Conservation (phyloP, 2,888 invertebrate genomes). For the Hydropsyche betteni region DNA sequence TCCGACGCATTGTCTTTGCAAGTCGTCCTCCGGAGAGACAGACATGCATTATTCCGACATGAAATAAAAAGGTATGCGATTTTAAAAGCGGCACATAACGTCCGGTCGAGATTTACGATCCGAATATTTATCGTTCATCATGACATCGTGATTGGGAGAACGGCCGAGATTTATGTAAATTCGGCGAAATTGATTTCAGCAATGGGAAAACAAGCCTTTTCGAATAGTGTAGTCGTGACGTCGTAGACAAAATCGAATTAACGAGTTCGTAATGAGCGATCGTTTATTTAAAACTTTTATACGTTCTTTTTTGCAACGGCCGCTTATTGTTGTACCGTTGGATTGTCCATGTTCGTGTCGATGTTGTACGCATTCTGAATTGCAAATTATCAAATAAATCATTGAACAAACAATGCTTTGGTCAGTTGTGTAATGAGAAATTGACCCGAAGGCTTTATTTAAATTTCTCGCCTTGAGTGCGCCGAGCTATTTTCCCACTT, state of each 20-base stretch:
- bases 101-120: not conserved
- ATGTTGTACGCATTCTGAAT: constrained; percentile 5
- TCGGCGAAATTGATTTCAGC: too few relatives aligned
- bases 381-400: constrained; percentile 16
- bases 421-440: constrained; percentile 11
- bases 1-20: not conserved
- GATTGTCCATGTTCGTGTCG: too few relatives aligned
- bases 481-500: not conserved
- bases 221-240: too few relatives aligned
- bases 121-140: too few relatives aligned
- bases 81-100: constrained; percentile 15
- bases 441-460: constrained; percentile 2
- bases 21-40: not conserved
- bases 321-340: too few relatives aligned
- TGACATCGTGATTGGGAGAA: too few relatives aligned
- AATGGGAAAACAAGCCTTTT: too few relatives aligned
- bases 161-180: too few relatives aligned
- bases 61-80: not conserved
- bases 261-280: too few relatives aligned
- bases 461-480: constrained; percentile 21
- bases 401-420: constrained; percentile 8
- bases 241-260: too few relatives aligned
- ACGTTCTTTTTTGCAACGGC: too few relatives aligned
- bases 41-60: not conserved
- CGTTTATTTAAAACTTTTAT: too few relatives aligned